phyloP scores from a whole-genome alignment of 2,113 vertebrate genomes.

The Cisticola juncidis region DNA sequence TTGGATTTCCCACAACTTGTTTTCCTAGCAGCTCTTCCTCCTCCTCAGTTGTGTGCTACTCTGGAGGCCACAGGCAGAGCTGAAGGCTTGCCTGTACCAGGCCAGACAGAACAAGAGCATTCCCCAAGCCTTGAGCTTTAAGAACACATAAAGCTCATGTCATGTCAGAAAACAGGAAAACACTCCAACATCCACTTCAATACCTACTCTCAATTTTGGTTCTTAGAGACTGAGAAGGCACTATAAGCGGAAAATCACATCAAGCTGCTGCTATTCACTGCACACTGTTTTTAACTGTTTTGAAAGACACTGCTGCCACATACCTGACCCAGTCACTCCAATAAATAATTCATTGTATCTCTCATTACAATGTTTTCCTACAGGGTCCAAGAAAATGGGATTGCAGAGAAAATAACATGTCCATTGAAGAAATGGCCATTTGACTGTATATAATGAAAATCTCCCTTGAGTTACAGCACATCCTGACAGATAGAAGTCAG shows the following conservation, averaged over 20 bases:
- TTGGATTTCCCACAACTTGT: neutral
- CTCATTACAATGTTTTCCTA: neutral
- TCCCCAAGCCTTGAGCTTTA: neutral
- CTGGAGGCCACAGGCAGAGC: neutral
- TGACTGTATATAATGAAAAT: neutral
- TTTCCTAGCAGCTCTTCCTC: neutral
- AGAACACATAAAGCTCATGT: neutral
- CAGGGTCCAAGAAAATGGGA: neutral
- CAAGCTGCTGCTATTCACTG: neutral
- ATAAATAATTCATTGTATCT: neutral
- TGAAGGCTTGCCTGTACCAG: neutral
- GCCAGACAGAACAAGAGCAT: neutral
- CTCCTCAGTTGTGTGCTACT: neutral
- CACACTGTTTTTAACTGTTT: neutral
- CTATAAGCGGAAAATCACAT: neutral
- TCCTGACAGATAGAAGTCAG: neutral
- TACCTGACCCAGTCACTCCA: neutral
- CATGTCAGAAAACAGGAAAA: neutral
- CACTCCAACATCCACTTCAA: neutral
- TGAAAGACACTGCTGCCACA: conserved; percentile 1
- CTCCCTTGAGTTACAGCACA: neutral
- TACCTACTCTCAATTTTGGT: neutral
- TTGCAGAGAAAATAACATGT: neutral
- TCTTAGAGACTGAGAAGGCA: neutral
- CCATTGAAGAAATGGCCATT: neutral